Conservation (phyloP, 2,888 invertebrate species). For the Eupithecia insigniata region DNA sequence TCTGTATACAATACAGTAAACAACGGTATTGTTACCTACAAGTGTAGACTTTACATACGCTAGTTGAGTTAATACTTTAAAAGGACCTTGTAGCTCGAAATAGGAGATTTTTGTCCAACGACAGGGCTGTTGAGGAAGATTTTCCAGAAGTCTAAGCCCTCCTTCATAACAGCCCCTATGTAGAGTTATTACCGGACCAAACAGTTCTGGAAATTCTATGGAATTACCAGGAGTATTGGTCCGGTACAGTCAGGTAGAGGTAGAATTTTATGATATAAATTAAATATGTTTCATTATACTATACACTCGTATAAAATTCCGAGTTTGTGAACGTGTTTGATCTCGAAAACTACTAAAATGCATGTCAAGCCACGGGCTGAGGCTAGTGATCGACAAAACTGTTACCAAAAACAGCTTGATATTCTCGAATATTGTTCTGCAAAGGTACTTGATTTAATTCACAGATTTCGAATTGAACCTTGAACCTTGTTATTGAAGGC, state of each 20-base stretch:
- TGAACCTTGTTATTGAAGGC: constrained; percentile 34
- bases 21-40: constrained; percentile 4
- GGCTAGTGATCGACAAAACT: neutral
- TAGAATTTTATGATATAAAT: too few species aligned
- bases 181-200: too few species aligned
- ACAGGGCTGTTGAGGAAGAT: neutral
- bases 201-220: too few species aligned
- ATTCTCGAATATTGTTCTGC: constrained; percentile 1
- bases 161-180: too few species aligned
- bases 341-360: neutral
- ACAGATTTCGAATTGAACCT: constrained; percentile 21
- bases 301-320: neutral
- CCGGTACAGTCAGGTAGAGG: too few species aligned
- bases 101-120: neutral
- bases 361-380: neutral
- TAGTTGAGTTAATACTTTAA: neutral
- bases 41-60: neutral
- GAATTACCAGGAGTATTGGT: too few species aligned
- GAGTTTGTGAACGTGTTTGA: neutral
- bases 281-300: neutral
- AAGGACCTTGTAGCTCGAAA: neutral
- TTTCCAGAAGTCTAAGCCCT: neutral
- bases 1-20: neutral
- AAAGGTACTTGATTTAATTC: neutral
- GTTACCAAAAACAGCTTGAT: neutral